Conservation (phyloP, 2,888 invertebrate species). For the Tinea trinotella region DNA sequence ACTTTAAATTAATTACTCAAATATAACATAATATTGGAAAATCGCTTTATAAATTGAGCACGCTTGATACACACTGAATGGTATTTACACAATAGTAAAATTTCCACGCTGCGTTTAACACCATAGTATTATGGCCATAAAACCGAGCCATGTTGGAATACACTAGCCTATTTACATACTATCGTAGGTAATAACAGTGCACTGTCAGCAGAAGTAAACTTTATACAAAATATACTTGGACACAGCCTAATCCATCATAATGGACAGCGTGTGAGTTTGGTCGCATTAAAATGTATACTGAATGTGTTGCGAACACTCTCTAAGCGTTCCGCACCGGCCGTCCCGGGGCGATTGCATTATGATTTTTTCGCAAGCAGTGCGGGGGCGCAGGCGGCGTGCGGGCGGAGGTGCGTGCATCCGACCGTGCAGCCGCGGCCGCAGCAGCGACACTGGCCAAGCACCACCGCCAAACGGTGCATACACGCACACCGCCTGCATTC, state of each 20-base stretch:
- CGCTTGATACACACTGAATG: not conserved
- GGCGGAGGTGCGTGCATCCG: constrained; percentile 47
- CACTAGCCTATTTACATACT: not conserved
- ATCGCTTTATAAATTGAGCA: not conserved
- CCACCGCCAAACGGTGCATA: constrained; percentile 7
- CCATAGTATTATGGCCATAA: not conserved
- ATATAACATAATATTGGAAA: not conserved
- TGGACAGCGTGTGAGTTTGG: constrained; percentile 69
- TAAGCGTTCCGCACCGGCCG: constrained; percentile 67
- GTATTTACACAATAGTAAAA: not conserved
- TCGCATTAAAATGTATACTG: constrained; percentile 69
- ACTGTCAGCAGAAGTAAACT: constrained; percentile 45
- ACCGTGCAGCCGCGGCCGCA: constrained; percentile 63
- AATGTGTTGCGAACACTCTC: constrained; percentile 58
- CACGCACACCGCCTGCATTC: constrained; percentile 30
- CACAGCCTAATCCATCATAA: constrained; percentile 61
- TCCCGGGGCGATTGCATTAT: constrained; percentile 69
- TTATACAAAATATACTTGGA: constrained; percentile 41
- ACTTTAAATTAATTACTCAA: constrained; percentile 56
- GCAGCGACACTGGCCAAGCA: constrained; percentile 46
- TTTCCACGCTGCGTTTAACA: not conserved
- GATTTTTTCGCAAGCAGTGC: constrained; percentile 69
- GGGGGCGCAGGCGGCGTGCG: constrained; percentile 41
- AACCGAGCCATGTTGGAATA: not conserved
- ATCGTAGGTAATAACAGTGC: not conserved